Conservation (phyloP, 2,797 vertebrate genomes). For the Hydrocynus forskahlii region DNA sequence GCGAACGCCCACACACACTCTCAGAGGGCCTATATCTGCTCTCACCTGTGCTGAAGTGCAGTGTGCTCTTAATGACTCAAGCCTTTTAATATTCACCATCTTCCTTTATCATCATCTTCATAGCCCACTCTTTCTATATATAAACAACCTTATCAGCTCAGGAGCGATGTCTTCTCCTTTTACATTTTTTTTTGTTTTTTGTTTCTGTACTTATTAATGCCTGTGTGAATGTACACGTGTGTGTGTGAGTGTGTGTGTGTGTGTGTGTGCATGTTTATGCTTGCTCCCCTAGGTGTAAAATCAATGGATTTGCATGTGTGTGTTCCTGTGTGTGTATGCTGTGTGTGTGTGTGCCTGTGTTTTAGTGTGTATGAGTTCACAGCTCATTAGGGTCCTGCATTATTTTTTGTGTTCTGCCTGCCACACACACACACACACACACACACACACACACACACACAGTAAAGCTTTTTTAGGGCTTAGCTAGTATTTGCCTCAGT, state of each 20-base stretch:
- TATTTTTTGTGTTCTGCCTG: constrained; percentile 23
- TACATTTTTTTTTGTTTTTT: constrained; percentile 18
- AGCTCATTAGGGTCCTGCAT: constrained; percentile 37
- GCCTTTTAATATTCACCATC: constrained; percentile 45
- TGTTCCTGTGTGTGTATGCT: constrained; percentile 6
- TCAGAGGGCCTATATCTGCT: constrained; percentile 22
- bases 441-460: constrained; percentile 1
- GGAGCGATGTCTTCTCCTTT: not conserved
- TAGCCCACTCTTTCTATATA: constrained; percentile 37
- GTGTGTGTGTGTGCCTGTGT: constrained; percentile 32
- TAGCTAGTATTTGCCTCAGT: constrained; percentile 35
- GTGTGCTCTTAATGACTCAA: constrained; percentile 46
- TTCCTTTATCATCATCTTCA: constrained; percentile 10
- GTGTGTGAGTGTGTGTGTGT: constrained; percentile 1
- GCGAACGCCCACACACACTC: constrained; percentile 34
- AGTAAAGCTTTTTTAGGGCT: not conserved
- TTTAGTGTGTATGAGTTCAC: constrained; percentile 27
- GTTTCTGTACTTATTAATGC: constrained; percentile 31
- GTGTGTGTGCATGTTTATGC: not conserved
- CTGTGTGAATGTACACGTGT: not conserved
- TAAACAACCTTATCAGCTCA: constrained; percentile 33
- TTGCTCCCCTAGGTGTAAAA: not conserved
- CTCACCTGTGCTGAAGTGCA: constrained; percentile 40
- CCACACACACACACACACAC: constrained; percentile 7
- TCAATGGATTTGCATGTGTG: not conserved